phyloP scores from a whole-genome alignment of 1,140 invertebrate species.

The Pseudomyrmex gracilis region DNA sequence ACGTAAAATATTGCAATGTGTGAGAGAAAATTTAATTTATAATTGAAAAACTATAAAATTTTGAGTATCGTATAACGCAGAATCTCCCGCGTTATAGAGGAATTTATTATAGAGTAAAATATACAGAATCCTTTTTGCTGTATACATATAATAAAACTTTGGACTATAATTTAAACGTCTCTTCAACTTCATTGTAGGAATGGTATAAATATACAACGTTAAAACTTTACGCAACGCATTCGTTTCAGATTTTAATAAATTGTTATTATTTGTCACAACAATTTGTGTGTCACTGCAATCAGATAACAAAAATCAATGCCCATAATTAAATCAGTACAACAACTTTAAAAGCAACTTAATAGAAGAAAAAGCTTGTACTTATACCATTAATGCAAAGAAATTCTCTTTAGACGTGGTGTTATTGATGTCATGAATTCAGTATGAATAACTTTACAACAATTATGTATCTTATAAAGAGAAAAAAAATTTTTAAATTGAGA shows the following conservation, averaged over 20 bases:
- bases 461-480: slow-evolving; percentile 37
- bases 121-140: slow-evolving; percentile 69
- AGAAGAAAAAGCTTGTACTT: slow-evolving; percentile 59
- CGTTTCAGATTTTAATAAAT: not conserved
- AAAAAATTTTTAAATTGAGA: slow-evolving; percentile 5
- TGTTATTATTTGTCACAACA: slow-evolving; percentile 12
- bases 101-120: not conserved
- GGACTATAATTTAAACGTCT: slow-evolving; percentile 72
- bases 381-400: slow-evolving; percentile 76
- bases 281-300: not conserved
- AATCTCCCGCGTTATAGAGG: no score
- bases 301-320: not conserved
- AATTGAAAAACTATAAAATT: no score
- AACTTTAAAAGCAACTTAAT: slow-evolving; percentile 23
- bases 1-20: no score
- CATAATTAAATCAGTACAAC: slow-evolving; percentile 26
- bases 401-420: slow-evolving; percentile 60
- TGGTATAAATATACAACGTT: slow-evolving; percentile 74
- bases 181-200: slow-evolving; percentile 77
- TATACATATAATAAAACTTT: slow-evolving; percentile 69
- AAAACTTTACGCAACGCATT: slow-evolving; percentile 36
- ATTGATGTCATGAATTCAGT: slow-evolving; percentile 53
- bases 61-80: no score
- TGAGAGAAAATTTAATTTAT: no score
- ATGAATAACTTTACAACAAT: slow-evolving; percentile 44